Base-by-base conservation (phyloP, 1,140 invertebrate genomes). In the Lasioglossum albipes region DNA sequence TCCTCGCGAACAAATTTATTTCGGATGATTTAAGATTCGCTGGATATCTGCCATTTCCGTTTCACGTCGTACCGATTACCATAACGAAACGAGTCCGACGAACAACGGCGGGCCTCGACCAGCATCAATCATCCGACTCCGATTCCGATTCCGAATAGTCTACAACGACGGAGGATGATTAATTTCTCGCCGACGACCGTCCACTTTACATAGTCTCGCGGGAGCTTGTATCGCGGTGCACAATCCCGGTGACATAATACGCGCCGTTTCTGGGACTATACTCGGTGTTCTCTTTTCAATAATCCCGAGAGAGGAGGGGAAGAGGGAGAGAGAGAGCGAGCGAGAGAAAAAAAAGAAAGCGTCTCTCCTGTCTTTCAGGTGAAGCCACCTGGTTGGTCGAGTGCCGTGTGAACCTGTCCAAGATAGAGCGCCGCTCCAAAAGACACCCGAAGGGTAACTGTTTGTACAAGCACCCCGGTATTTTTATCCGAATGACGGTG, bases 401-500 rank as follows among this genome's bases (percentile, higher is more conserved):
- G 86, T 87, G 83, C 57, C 86, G 87, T 88, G 87, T 88, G 87
- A 88, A 88, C 83, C 86, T 88, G 83, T 85, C 76, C 59, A 83
- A 79, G 76, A 87, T 82, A 76, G 54, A 76, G 66, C 72, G 69
- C 81, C 82, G 81, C 61, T 73, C 67, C 69, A 86, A 87, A 86
- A 88, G 84, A 90, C 79, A 89, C 73, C 84, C 84, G 82, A 83
- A 88, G 87, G 88, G 88, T 89, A 83, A 88, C 89, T 91, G 89
- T 91, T 89, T 91, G 84, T 88, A 89, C 88, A 90, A 89, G 88
- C 89, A 84, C 81, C 84, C 83, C 76, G 88, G 87, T 90, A 90
- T 88, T 90, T 90, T 89, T 90, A 89, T 89, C 89, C 83, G 85
- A 89, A 90, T 87, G 82, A 89, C 75, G 81, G 81, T 90, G 89